Evolutionary conservation across 37 sponge, comb jelly and placozoan genomes (phyloP), one percentile per base, ranked within the genome.

Genomic region (Oscarella lobularis): DNA sequence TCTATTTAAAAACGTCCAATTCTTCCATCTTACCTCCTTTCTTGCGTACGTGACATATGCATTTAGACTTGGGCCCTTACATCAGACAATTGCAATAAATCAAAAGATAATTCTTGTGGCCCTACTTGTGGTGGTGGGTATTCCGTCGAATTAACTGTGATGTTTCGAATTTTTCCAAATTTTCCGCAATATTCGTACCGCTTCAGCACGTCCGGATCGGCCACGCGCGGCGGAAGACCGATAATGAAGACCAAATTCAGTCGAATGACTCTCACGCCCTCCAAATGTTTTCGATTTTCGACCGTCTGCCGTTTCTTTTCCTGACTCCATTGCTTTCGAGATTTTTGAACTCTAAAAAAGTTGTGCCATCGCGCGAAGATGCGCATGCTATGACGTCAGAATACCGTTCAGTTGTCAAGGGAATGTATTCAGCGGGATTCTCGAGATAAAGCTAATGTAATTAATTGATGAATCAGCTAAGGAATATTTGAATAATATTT

Each of bases 221-320:
- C 96, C 54, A 95, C 73, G 60, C 92, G 83, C 31, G 89, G 85
- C 5, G 96, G 88, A 2, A 95, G 79, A 27, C 96, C 96, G n/a
- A 90, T 84, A 3, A 95, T 92, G 86, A 95, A 95, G 29, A 95
- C 92, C 9, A 91, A 74, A 41, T 95, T 95, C 66, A 79, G 85
- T 79, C 90, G 95, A 3, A 95, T 78, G 66, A 95, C 95, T 83
- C 95, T 94, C 41, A 95, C 85, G 55, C 86, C 83, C 41, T 88
- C 78, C 33, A 95, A 76, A 69, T 86, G 91, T 41, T 88, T 91
- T 83, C 96, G 83, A 54, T 83, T 91, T 76, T 95, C 96, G 34
- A 88, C 68, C 38, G 86, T 66, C 69, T 91, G 88, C 74, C 91
- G 96, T 80, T 87, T 85, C 73, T 86, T 91, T 33, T 85, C 89